Base-by-base conservation (phyloP, 2,797 vertebrate genomes). In the Okamejei kenojei region DNA sequence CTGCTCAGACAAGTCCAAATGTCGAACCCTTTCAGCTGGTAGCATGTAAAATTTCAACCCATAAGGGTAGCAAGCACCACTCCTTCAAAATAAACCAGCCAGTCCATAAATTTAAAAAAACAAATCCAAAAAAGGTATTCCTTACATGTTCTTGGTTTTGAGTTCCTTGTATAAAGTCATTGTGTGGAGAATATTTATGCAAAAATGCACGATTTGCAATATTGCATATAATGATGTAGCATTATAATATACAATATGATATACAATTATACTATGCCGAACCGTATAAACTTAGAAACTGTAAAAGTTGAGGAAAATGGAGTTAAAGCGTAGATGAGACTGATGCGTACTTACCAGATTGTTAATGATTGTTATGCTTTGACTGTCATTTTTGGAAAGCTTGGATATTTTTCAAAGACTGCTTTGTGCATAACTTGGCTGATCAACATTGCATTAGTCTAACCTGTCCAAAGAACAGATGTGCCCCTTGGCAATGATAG, bases 381-480 rank as follows among this genome's bases (percentile, higher is more conserved):
- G 23, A 58, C 54, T 29, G 23, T 8, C 0, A 11, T 61, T 58
- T 29, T 26, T 82, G 45, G 9, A 8, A 81, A 54, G 35, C 38
- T 21, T 81, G 79, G 45, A 81, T 23, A 45, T 81, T 45, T 81
- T 35, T 10, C 19, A 81, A 45, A 45, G 8, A 81, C 38, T 2
- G 35, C 79, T 45, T 81, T 1, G 19, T 45, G 21, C 9, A 61
- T 58, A 58, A 82, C 54, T 58, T 61, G 80, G 2, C 10, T 23
- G 23, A 35, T 58, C 45, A 82, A 82, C 80, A 82, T 29, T 82
- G 61, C 7, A 65, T 68, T 21, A 35, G n/a, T 68, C 84, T 32
- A 29, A 65, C 61, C n/a, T 63, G 32, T 88, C 84, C 61, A 88
- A 68, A 88, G 84, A 68, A 68, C 17, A 88, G 61, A 88, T 88